These are phyloP conservation scores for Mormyrus proboscirostris DNA, from an alignment of 2,797 vertebrate species.

Conservation along the genomic window DNA sequence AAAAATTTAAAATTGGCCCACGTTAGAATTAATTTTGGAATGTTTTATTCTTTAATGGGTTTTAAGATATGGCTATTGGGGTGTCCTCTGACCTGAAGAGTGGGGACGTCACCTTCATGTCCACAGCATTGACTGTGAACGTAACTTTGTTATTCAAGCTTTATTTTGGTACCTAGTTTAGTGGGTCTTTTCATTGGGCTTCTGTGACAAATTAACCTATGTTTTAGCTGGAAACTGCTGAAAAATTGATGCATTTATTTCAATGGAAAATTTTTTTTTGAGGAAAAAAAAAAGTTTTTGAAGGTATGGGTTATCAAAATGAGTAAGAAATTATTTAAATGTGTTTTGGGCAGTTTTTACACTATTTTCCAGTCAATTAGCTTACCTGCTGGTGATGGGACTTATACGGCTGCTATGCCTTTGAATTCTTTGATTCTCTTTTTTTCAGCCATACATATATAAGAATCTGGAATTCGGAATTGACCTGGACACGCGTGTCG, in stretches of 20 bases:
- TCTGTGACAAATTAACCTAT: not conserved
- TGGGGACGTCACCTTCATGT: not conserved
- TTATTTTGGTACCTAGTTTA: not conserved
- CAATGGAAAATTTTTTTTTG: not conserved
- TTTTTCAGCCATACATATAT: constrained; percentile 81
- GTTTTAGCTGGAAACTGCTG: not conserved
- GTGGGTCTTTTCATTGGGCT: not conserved
- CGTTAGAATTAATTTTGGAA: not conserved
- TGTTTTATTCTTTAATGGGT: not conserved
- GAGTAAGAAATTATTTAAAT: not conserved
- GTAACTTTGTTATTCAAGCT: not conserved
- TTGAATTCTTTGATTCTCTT: not conserved
- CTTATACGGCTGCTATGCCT: not conserved
- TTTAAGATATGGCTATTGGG: not conserved
- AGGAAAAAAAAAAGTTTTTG: not conserved
- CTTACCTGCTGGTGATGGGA: not conserved
- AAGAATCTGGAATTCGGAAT: constrained; percentile 94
- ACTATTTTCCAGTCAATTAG: not conserved
- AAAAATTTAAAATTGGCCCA: not conserved
- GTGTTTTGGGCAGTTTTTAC: not conserved
- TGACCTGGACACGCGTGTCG: constrained; percentile 89
- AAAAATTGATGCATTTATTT: not conserved
- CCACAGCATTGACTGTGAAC: not conserved
- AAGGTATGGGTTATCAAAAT: not conserved
- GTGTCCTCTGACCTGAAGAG: not conserved